Evolutionary conservation across 2,797 vertebrate genomes (phyloP).

Genomic region (Micrastur ruficollis): DNA sequence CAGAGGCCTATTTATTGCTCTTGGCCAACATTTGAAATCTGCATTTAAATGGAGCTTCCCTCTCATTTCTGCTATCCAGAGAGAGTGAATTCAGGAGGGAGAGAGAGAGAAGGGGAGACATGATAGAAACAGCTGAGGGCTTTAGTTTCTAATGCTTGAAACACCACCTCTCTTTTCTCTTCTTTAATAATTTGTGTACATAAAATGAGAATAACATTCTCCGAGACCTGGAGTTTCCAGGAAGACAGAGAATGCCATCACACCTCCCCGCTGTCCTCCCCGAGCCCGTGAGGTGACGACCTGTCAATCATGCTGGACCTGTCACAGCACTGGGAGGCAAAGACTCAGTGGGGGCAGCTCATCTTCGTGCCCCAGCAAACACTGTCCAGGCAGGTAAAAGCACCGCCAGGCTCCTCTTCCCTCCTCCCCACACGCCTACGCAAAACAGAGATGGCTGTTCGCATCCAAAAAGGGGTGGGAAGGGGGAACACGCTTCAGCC

Average conservation of each 20-base stretch:
- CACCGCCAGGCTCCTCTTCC: background rate
- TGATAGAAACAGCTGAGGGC: background rate
- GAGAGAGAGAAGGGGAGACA: background rate
- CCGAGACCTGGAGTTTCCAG: background rate
- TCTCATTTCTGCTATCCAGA: slow-evolving; percentile 3
- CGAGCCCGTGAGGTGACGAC: background rate
- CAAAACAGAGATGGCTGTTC: background rate
- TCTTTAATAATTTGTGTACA: slow-evolving; percentile 34
- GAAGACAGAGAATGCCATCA: background rate
- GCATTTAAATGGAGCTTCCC: slow-evolving; percentile 60
- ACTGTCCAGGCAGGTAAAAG: background rate
- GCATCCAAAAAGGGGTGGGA: accelerated
- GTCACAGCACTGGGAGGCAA: background rate
- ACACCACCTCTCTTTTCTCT: slow-evolving; percentile 16
- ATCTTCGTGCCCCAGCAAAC: background rate
- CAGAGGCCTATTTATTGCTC: slow-evolving; percentile 34
- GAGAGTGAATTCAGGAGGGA: background rate
- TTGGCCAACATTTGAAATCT: slow-evolving; percentile 42
- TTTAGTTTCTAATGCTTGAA: slow-evolving; percentile 20
- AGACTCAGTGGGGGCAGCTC: background rate
- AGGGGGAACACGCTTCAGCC: background rate
- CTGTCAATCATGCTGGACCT: accelerated
- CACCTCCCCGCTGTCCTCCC: background rate
- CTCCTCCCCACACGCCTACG: background rate
- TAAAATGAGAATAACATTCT: background rate